phyloP scores from a whole-genome alignment of 2,888 invertebrate species.

The Ophioninae sp. region DNA sequence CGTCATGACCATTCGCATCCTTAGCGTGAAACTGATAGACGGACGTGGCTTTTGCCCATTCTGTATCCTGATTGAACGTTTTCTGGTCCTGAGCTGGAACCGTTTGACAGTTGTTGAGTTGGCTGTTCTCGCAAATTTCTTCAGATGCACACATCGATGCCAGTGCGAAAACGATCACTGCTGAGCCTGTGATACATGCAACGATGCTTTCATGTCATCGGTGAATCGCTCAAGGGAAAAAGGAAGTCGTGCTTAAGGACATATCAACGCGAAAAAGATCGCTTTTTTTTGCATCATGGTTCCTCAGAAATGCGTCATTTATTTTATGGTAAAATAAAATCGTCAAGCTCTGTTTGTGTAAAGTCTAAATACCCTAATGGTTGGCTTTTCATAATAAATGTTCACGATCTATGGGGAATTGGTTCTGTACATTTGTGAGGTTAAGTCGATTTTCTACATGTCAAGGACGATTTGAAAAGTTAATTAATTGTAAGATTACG shows the following conservation, averaged over 20 bases:
- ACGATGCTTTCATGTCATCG: neutral
- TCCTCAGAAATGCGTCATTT: too few relatives aligned
- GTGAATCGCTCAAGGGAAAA: neutral
- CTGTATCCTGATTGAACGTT: conserved; percentile 75
- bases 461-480: too few relatives aligned
- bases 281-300: too few relatives aligned
- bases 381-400: too few relatives aligned
- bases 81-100: neutral
- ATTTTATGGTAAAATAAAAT: too few relatives aligned
- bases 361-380: too few relatives aligned
- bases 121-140: conserved; percentile 52
- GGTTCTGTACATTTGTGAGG: too few relatives aligned
- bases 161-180: conserved; percentile 42
- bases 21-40: conserved; percentile 92
- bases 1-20: conserved; percentile 91
- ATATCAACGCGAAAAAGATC: too few relatives aligned
- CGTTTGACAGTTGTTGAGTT: conserved; percentile 52
- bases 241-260: neutral
- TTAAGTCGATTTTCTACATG: too few relatives aligned
- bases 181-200: conserved; percentile 26
- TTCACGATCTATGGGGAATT: too few relatives aligned
- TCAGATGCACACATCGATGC: conserved; percentile 25
- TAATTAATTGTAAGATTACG: too few relatives aligned
- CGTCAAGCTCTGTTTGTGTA: too few relatives aligned
- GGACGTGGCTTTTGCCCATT: conserved; percentile 86